A percentile compares a stretch with the other conserved stretches of the same genome.
phyloP scores from a whole-genome alignment of 1,140 invertebrate genomes.

The Drosophila kanapiae region DNA sequence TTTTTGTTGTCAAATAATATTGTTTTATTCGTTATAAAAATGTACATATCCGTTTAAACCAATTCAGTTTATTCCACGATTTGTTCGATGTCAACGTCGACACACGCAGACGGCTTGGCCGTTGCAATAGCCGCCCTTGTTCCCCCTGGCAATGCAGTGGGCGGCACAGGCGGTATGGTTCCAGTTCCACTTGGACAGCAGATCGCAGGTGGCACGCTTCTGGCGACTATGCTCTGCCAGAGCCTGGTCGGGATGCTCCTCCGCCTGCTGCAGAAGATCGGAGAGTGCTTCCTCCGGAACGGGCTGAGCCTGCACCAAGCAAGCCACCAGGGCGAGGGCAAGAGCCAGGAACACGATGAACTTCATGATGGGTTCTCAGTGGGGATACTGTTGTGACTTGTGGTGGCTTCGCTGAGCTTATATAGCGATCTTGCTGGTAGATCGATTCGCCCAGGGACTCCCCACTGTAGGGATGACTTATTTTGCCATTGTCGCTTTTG shows the following conservation, averaged over 20 bases:
- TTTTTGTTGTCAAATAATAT: neutral
- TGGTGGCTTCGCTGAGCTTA: constrained; percentile 12
- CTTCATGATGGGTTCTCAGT: constrained; percentile 43
- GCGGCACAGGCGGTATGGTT: constrained; percentile 68
- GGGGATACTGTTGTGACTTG: constrained; percentile 23
- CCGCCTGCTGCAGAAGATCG: neutral
- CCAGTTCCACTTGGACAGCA: constrained; percentile 60
- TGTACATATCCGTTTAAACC: neutral
- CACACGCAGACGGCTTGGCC: constrained; percentile 65
- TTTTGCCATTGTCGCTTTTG: constrained; percentile 21
- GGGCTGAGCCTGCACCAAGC: constrained; percentile 42
- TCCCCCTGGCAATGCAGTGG: constrained; percentile 56
- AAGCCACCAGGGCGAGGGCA: constrained; percentile 24
- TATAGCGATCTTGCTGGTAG: constrained; percentile 30
- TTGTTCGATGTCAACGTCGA: constrained; percentile 31
- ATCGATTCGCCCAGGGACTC: constrained; percentile 36
- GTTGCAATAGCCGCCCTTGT: constrained; percentile 70
- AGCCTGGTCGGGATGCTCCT: neutral
- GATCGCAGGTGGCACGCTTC: constrained; percentile 76
- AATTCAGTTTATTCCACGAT: neutral
- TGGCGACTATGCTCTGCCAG: constrained; percentile 50
- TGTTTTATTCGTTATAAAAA: neutral
- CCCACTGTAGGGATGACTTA: constrained; percentile 34
- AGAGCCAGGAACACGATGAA: constrained; percentile 31
- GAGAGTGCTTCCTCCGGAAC: constrained; percentile 10